Evolutionary conservation across 2,113 vertebrate genomes (phyloP), one percentile per base, ranked within the genome.

Genomic region (Oreochromis aureus): DNA sequence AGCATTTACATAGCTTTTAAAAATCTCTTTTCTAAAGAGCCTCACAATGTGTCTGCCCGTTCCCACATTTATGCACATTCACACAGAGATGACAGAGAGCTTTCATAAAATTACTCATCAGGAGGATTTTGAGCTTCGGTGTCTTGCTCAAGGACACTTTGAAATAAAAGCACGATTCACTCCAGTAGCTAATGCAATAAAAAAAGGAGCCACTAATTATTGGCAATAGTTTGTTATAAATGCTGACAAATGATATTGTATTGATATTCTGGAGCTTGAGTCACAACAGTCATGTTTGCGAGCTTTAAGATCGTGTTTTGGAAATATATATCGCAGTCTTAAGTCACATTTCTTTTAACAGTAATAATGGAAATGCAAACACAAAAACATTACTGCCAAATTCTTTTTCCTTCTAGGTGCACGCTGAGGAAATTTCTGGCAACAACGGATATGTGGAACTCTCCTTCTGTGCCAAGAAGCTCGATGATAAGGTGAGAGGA

Each of bases 401-500:
- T 84, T n/a, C 7, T 32, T 54, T 86, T 86, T 89, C 32, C 41
- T 90, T 85, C 86, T 6, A 99, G 98, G 97, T 98, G 85, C 97
- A 97, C 3, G 97, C 98, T 0, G 98, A 99, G 92, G 98, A 99
- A 95, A 98, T 99, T 90, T 98, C 98, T 1, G 98, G 98, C 55
- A 99, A 99, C 96, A 98, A 98, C 0, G 98, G 98, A 86, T 99
- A 98, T 2, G 97, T 98, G 86, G 98, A 98, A 82, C 97, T 99
- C 1, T 96, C 96, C 63, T 98, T 99, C 95, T 96, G 97, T 2
- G 98, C 98, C 91, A 97, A 97, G 95, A 98, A 99, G 89, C 94
- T 99, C 83, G 98, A 99, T 1, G 97, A 99, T 96, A 98, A 99
- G 97, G 98, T 99, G 93, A 94, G 93, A 48, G 24, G 34, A 83